These are phyloP conservation scores for Eledona agricola DNA, from an alignment of 2,888 invertebrate species.

Conservation along the genomic window DNA sequence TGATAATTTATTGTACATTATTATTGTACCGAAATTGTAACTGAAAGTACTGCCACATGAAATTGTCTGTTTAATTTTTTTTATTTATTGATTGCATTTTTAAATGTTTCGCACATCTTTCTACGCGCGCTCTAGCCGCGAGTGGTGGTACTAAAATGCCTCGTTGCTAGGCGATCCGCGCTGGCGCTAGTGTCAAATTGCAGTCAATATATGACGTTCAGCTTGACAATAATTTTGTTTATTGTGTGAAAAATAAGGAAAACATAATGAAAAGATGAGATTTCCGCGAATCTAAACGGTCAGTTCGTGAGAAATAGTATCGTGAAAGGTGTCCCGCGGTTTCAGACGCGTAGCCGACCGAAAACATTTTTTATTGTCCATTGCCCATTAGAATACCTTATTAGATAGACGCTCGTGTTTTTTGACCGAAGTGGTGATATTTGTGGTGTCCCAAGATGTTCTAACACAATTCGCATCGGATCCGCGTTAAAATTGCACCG, in stretches of 20 bases:
- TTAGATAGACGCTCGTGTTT: no score
- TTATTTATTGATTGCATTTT: no score
- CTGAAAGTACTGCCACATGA: no score
- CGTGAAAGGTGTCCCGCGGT: slow-evolving; percentile 18
- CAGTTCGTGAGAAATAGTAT: slow-evolving; percentile 26
- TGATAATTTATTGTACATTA: no score
- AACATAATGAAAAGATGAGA: slow-evolving; percentile 32
- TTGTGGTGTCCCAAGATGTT: slow-evolving; percentile 11
- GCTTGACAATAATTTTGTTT: slow-evolving; percentile 60
- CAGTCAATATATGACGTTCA: slow-evolving; percentile 59
- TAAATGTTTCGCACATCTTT: no score
- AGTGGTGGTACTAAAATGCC: slow-evolving; percentile 7
- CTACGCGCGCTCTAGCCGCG: slow-evolving; percentile 10
- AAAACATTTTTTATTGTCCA: slow-evolving; percentile 21
- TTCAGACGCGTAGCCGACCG: slow-evolving; percentile 5
- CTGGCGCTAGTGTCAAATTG: slow-evolving; percentile 51
- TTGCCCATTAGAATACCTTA: no score
- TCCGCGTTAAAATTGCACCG: slow-evolving; percentile 12
- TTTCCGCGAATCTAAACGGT: slow-evolving; percentile 2
- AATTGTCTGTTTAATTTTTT: no score
- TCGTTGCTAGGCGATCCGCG: slow-evolving; percentile 31
- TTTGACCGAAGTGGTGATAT: no score
- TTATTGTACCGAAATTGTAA: no score
- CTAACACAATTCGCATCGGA: slow-evolving; percentile 13
- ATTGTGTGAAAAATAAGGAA: slow-evolving; percentile 48